Conservation (phyloP, 2,888 invertebrate species). For the Ashinkailepas kermadecensis region DNA sequence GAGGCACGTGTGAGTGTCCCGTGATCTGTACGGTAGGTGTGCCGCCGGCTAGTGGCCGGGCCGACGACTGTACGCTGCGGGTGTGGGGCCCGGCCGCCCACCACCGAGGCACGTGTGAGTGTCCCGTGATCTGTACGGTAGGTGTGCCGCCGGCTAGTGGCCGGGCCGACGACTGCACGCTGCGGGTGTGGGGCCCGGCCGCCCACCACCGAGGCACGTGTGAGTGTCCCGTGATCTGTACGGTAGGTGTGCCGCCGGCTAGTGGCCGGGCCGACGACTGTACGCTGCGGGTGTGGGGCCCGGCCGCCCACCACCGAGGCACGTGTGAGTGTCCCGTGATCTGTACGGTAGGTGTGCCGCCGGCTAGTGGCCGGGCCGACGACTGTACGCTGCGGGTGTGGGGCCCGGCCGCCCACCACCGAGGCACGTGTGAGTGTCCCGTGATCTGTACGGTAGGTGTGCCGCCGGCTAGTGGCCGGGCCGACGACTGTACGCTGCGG, state of each 20-base stretch:
- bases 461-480: too few species aligned
- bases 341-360: too few species aligned
- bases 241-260: too few species aligned
- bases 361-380: constrained; percentile 57
- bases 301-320: constrained; percentile 43
- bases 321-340: not conserved
- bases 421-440: constrained; percentile 14
- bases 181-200: constrained; percentile 24
- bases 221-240: too few species aligned
- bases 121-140: too few species aligned
- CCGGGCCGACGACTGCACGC: too few species aligned
- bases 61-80: constrained; percentile 84
- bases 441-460: too few species aligned
- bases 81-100: constrained; percentile 74
- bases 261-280: constrained; percentile 92
- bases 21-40: too few species aligned
- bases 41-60: too few species aligned
- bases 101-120: too few species aligned
- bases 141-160: too few species aligned
- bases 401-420: constrained; percentile 59
- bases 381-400: constrained; percentile 92
- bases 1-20: constrained; percentile 45
- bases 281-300: constrained; percentile 92
- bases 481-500: constrained; percentile 88
- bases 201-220: too few species aligned